These are phyloP conservation scores for Nemopilema nomurai DNA, from an alignment of 30 jellyfish, hydroid and myxozoan genomes.

Conservation along the genomic window DNA sequence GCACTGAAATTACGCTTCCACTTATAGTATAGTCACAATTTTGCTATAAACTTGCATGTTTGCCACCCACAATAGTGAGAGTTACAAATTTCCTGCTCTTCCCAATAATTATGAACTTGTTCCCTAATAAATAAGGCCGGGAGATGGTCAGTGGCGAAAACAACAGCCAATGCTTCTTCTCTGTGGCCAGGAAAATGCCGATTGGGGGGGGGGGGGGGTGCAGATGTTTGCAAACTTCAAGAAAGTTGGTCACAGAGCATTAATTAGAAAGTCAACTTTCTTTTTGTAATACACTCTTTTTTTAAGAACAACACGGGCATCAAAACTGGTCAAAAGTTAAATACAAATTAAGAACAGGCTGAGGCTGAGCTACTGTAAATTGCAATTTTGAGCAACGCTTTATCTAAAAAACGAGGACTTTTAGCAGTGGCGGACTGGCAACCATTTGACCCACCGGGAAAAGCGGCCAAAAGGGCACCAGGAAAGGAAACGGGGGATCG, in stretches of 20 bases:
- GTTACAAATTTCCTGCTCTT: neutral
- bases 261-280: neutral
- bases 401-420: neutral
- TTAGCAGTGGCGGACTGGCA: conserved; percentile 28
- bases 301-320: neutral
- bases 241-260: neutral
- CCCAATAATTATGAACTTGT: neutral
- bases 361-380: neutral
- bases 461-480: conserved; percentile 23
- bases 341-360: neutral
- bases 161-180: conserved; percentile 14
- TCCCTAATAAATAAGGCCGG: neutral
- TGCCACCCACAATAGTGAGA: neutral
- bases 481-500: neutral
- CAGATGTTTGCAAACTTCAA: neutral
- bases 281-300: neutral
- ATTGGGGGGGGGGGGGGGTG: neutral
- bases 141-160: conserved; percentile 53
- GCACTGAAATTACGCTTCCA: neutral
- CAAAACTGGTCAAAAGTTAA: neutral
- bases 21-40: neutral
- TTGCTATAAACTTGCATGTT: neutral
- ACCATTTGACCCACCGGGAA: conserved; percentile 32
- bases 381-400: conserved; percentile 1
- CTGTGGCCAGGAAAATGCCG: conserved; percentile 19